These are phyloP conservation scores for Lophotis ruficrista DNA, from an alignment of 2,113 vertebrate species.

Conservation along the genomic window DNA sequence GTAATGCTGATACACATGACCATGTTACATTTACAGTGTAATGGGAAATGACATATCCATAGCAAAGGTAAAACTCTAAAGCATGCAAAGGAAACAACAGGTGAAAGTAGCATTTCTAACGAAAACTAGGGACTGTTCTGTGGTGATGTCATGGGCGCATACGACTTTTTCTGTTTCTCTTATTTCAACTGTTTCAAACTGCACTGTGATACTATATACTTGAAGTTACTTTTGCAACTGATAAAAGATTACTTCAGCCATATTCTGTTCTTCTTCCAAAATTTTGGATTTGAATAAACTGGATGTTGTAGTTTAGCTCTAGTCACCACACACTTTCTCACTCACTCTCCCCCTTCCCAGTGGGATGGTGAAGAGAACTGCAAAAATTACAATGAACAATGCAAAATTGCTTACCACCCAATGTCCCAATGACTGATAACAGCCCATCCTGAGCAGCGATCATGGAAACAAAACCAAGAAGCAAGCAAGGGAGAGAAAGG, in stretches of 20 bases:
- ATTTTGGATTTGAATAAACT: not conserved
- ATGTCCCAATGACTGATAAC: no score
- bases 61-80: not conserved
- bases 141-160: not conserved
- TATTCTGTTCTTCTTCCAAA: not conserved
- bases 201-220: not conserved
- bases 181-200: not conserved
- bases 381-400: no score
- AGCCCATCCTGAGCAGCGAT: no score
- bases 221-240: not conserved
- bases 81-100: not conserved
- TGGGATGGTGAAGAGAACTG: no score
- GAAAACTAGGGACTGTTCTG: not conserved
- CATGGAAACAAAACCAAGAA: no score
- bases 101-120: not conserved
- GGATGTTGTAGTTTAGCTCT: no score
- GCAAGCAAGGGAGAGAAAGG: no score
- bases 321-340: no score
- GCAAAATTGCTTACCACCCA: no score
- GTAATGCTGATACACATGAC: not conserved
- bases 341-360: no score
- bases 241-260: not conserved
- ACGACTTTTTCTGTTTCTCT: not conserved
- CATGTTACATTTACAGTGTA: fast-evolving
- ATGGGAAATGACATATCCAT: not conserved